Evolutionary conservation across 2,113 vertebrate genomes (phyloP).

Genomic region (Brevimyrus niger): DNA sequence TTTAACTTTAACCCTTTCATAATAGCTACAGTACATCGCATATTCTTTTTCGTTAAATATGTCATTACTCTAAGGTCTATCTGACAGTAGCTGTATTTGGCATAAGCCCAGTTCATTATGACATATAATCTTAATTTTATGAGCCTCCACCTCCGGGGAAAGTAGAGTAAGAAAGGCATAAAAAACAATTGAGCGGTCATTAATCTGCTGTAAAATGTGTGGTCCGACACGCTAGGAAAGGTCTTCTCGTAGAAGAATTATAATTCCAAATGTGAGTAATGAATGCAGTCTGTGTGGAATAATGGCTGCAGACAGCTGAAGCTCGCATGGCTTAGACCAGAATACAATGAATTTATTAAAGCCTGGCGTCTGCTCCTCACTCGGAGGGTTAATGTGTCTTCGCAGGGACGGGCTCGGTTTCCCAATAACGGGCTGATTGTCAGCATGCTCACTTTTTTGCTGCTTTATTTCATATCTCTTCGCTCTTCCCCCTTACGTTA

Average conservation of each 20-base stretch:
- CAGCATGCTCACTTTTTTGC: not conserved
- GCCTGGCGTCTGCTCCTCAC: not conserved
- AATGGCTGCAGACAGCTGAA: not conserved
- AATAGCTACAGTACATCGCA: conserved; percentile 16
- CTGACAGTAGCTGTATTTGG: not conserved
- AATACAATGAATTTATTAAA: not conserved
- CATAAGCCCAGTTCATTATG: not conserved
- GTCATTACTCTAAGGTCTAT: not conserved
- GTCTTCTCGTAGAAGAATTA: not conserved
- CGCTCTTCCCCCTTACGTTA: not conserved
- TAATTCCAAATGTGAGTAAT: not conserved
- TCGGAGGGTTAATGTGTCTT: not conserved
- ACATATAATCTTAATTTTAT: not conserved
- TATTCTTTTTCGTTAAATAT: not conserved
- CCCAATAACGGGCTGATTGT: not conserved
- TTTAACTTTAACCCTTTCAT: conserved; percentile 60
- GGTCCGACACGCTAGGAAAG: not conserved
- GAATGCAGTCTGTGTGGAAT: not conserved
- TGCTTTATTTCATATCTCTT: not conserved
- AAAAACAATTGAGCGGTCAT: not conserved
- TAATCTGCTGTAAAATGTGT: not conserved
- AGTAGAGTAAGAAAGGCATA: not conserved
- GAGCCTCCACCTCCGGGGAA: not conserved
- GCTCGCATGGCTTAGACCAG: not conserved
- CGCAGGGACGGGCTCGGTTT: not conserved